Conservation (phyloP, 2,113 vertebrate genomes). For the Pelecanoides urinatrix region DNA sequence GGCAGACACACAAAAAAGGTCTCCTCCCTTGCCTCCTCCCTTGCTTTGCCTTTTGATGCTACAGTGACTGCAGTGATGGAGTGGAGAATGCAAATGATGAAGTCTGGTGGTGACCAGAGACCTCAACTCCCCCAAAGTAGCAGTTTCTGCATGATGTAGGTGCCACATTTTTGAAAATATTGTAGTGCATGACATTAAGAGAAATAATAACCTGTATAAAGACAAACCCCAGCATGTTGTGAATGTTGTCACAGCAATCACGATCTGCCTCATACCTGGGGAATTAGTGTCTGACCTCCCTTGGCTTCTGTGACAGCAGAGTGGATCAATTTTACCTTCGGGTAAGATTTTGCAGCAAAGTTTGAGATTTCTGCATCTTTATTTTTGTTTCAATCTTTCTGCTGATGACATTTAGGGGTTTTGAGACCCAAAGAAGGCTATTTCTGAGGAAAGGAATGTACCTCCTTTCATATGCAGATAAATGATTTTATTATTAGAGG, state of each 20-base stretch:
- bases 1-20: not conserved
- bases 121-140: not conserved
- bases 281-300: not conserved
- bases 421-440: not conserved
- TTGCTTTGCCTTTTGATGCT: not conserved
- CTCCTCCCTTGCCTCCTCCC: not conserved
- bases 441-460: not conserved
- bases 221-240: not conserved
- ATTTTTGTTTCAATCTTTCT: not conserved
- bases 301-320: not conserved
- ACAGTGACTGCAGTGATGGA: not conserved
- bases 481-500: not conserved
- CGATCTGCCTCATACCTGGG: not conserved
- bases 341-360: not conserved
- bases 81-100: rapidly evolving
- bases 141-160: not conserved
- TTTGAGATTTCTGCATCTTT: not conserved
- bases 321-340: not conserved
- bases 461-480: not conserved
- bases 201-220: not conserved
- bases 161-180: not conserved
- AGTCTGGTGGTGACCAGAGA: not conserved
- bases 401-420: not conserved
- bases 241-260: not conserved
- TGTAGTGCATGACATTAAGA: not conserved